phyloP scores from a whole-genome alignment of 2,888 invertebrate species.

The Bimastos eiseni region DNA sequence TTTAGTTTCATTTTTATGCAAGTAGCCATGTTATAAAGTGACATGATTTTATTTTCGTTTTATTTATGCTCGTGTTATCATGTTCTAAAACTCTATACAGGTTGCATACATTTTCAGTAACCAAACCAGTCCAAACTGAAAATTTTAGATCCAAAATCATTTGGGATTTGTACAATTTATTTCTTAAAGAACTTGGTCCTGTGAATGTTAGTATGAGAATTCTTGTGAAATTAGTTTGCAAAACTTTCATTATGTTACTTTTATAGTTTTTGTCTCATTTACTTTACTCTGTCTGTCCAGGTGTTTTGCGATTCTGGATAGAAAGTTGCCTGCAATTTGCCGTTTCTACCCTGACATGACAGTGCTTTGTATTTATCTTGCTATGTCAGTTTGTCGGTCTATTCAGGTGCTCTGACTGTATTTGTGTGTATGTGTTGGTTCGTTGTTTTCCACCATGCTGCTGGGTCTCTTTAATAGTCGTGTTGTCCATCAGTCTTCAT shows the following conservation, averaged over 20 bases:
- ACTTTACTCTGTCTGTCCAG: background rate
- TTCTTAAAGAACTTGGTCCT: background rate
- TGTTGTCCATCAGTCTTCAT: background rate
- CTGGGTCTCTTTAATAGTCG: too few species aligned
- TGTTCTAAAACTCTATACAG: slow-evolving; percentile 2
- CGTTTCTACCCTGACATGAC: background rate
- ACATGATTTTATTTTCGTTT: slow-evolving; percentile 13
- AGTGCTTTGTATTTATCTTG: background rate
- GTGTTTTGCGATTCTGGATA: background rate
- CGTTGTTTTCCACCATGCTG: too few species aligned
- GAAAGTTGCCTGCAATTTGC: background rate
- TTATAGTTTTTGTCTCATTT: background rate
- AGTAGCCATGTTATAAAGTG: background rate
- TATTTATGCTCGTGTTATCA: background rate
- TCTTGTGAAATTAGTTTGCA: background rate
- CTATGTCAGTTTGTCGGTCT: background rate
- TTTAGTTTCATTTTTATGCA: background rate
- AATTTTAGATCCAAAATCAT: background rate
- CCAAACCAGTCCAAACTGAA: background rate
- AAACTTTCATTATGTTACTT: background rate
- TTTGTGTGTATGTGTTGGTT: background rate
- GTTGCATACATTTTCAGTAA: background rate
- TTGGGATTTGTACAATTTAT: background rate
- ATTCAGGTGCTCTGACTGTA: background rate
- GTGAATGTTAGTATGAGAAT: background rate